A percentile compares a stretch with the other conserved stretches of the same genome.
phyloP scores from a whole-genome alignment of 2,113 vertebrate genomes.

The Heterochromis multidens region DNA sequence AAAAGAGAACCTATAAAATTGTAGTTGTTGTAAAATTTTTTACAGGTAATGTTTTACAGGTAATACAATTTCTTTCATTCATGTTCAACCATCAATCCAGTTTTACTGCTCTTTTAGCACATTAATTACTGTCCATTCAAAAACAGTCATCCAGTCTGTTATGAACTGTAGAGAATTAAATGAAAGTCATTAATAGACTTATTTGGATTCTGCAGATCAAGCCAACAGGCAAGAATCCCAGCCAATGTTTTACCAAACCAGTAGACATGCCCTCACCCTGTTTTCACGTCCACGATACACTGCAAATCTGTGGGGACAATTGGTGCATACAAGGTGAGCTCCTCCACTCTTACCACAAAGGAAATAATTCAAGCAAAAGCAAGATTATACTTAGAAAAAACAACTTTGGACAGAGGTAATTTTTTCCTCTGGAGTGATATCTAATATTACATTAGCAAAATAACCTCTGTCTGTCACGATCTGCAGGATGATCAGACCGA shows the following conservation, averaged over 20 bases:
- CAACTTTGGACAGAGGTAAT: background rate
- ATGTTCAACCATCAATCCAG: background rate
- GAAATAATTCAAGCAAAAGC: no score
- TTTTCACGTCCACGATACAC: slow-evolving; percentile 35
- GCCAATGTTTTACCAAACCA: slow-evolving; percentile 23
- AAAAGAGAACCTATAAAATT: background rate
- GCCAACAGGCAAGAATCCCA: background rate
- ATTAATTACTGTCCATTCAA: background rate
- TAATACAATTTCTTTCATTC: background rate
- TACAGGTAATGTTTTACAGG: background rate
- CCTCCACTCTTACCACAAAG: background rate
- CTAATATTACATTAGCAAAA: background rate
- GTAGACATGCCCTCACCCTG: slow-evolving; percentile 42
- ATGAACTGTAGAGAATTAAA: slow-evolving; percentile 6
- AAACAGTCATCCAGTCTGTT: background rate
- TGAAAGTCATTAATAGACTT: slow-evolving; percentile 26
- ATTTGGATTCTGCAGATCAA: slow-evolving; percentile 30
- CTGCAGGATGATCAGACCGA: no score
- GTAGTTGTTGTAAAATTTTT: background rate
- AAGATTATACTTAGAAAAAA: no score
- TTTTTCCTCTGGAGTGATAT: background rate
- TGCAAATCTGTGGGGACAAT: slow-evolving; percentile 38
- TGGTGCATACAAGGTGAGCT: slow-evolving; percentile 48
- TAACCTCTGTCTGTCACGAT: no score
- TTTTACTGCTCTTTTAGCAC: background rate